Conservation (phyloP, 1,140 invertebrate species). For the Ooceraea biroi region DNA sequence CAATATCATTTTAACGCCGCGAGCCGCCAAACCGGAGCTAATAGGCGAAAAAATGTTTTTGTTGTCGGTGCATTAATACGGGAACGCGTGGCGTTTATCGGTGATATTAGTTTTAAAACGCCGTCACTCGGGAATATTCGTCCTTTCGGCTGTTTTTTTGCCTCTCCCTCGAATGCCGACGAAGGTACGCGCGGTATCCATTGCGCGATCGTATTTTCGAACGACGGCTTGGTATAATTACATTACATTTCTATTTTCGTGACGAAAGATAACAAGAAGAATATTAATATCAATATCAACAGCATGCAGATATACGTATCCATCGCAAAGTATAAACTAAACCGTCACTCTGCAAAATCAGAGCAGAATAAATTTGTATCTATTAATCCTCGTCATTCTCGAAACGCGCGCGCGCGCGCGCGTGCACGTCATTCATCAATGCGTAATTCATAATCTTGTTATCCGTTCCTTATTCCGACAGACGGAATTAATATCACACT, state of each 20-base stretch:
- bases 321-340: neutral
- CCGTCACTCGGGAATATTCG: conserved; percentile 52
- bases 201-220: too few relatives aligned
- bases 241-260: too few relatives aligned
- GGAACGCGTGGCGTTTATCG: conserved; percentile 47
- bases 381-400: neutral
- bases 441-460: conserved; percentile 47
- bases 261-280: too few relatives aligned
- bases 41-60: conserved; percentile 64
- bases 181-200: too few relatives aligned
- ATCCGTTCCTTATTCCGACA: conserved; percentile 33
- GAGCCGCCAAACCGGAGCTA: conserved; percentile 59
- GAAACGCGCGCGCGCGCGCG: neutral
- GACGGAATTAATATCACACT: conserved; percentile 30
- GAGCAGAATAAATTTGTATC: conserved; percentile 26
- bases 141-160: conserved; percentile 21
- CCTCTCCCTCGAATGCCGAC: too few relatives aligned
- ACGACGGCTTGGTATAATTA: too few relatives aligned
- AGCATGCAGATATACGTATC: too few relatives aligned
- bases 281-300: too few relatives aligned
- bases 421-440: neutral
- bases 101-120: conserved; percentile 60
- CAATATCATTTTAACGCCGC: conserved; percentile 63
- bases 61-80: conserved; percentile 58
- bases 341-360: neutral